Evolutionary conservation across 1,140 invertebrate genomes (phyloP), one percentile per base, ranked within the genome.

Genomic region (Bombus ignitus): DNA sequence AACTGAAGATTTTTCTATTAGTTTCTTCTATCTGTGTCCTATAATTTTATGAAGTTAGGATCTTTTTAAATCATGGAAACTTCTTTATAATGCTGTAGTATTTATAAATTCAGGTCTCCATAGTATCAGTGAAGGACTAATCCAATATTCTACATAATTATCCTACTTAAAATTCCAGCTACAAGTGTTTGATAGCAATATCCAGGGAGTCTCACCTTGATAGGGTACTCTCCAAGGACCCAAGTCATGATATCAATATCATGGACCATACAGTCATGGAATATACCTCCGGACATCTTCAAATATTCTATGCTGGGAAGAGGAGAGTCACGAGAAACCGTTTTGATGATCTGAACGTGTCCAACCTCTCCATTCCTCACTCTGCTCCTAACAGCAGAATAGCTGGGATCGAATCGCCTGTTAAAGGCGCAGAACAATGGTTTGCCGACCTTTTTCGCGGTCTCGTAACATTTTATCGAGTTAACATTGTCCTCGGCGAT

Each of bases 251-350:
- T 94, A 85, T 97, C 97, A 83, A 98, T 96, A 92, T 97, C 97
- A 87, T 97, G 97, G 12, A 97, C 97, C 75, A 96, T 95, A 85
- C 97, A 97, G 91, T 97, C 97, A 83, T 97, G 96, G 89, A 97
- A 97, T 59, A 97, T 97, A n/a, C 97, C 97, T 83, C 97, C 97
- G 87, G 97, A 97, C 18, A 89, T 94, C 88, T 95, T 96, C 6
- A 97, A 92, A 90, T 97, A 97, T 0, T 96, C 96, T 12, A 97
- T 88, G 1, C 95, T 93, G 2, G 97, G 97, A 42, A 96, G 89
- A 10, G 97, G 96, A 28, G 96, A 96, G 89, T 97, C 97, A 82
- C 97, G 95, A 10, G 96, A 95, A 35, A 96, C 96, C 0, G 96
- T 95, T 92, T 97, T 97, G 3, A 97, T 93, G 3, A 96, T 94